Percentiles rank a stretch among this genome's conserved stretches.
Evolutionary conservation across 1,140 invertebrate species (phyloP).

Genomic region (Mactra quadrangularis): DNA sequence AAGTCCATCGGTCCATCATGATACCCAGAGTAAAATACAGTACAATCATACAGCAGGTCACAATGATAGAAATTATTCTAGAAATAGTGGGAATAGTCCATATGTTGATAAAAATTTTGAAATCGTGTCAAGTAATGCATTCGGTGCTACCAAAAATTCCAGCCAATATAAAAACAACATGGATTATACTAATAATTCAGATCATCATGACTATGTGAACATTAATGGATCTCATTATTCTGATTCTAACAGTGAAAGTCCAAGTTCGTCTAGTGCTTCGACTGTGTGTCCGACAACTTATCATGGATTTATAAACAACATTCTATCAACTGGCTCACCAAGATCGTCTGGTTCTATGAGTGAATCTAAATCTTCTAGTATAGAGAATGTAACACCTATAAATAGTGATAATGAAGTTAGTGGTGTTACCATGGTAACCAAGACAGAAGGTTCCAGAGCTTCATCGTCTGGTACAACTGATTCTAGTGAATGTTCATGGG

Average conservation of each 20-base stretch:
- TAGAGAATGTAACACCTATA: constrained; percentile 73
- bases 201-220: constrained; percentile 59
- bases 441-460: constrained; percentile 3
- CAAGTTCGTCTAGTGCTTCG: constrained; percentile 45
- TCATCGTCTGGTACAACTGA: constrained; percentile 66
- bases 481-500: constrained; percentile 84
- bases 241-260: constrained; percentile 55
- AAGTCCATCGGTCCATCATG: not conserved
- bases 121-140: constrained; percentile 3
- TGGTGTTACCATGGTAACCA: not conserved
- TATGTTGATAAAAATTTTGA: constrained; percentile 12
- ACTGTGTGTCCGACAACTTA: constrained; percentile 51
- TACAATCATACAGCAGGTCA: not conserved
- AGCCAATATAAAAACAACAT: not conserved
- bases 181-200: not conserved
- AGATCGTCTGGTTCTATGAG: constrained; percentile 62
- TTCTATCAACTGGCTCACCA: constrained; percentile 44
- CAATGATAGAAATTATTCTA: not conserved
- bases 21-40: not conserved
- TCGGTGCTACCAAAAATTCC: constrained; percentile 17
- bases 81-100: constrained; percentile 3
- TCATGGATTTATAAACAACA: constrained; percentile 59
- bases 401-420: constrained; percentile 76
- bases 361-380: constrained; percentile 69
- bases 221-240: constrained; percentile 47